Evolutionary conservation across 2,113 vertebrate species (phyloP), one percentile per base, ranked within the genome.

Genomic region (Morone chrysops): DNA sequence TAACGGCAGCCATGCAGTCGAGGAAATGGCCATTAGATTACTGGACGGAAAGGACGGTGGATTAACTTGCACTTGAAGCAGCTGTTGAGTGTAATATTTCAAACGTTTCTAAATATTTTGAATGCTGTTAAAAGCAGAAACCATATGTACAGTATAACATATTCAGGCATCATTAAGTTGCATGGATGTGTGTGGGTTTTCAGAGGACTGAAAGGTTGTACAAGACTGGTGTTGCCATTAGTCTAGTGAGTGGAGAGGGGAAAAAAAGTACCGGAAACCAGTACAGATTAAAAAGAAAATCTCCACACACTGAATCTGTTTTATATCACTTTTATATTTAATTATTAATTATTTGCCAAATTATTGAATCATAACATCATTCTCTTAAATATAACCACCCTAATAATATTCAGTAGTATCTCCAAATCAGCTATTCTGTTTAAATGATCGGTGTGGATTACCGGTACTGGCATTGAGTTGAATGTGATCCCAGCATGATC

Each of bases 401-500:
- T 51, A 38, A 43, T 8, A 57, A 25, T 48, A 50, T 59, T 66
- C 66, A 73, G 83, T 77, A 73, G 45, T 67, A 62, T 62, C 69
- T 63, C 56, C 53, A 74, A 85, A 89, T 91, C 83, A 83, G 78
- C 62, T 51, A 54, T 63, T 87, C 72, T 70, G 59, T 77, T 84
- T 57, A 54, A 76, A 81, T 85, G 76, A 83, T 72, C 66, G 22
- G 62, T 53, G 71, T 75, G 82, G 92, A 93, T 94, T 94, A 92
- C 74, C 63, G 48, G 82, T 86, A 89, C 81, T 81, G 81, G 78
- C 73, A 70, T 51, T 71, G 89, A 87, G 80, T 68, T 80, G 82
- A 90, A 90, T 69, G 81, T 61, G 87, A 93, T 89, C 76, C 78
- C 78, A 70, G 81, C 87, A 87, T 84, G 91, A 93, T 91, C 74